Evolutionary conservation across 2,797 vertebrate species (phyloP).

Genomic region (Podarcis siculus): DNA sequence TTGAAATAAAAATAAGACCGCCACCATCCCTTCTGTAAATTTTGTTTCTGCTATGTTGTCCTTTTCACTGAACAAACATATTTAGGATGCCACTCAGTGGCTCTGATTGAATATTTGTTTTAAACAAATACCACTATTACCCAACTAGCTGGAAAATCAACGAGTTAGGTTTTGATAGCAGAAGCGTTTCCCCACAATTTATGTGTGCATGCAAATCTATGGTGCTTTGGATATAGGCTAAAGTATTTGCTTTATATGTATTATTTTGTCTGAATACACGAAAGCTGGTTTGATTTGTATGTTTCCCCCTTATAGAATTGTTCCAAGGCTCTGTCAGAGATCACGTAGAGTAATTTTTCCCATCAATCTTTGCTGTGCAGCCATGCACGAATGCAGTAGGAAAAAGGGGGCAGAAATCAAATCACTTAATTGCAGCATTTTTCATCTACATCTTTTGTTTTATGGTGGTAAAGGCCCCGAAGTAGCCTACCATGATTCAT

Average conservation of each 20-base stretch:
- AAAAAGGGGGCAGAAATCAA: constrained; percentile 96
- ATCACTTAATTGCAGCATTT: constrained; percentile 99
- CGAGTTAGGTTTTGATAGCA: constrained; percentile 81
- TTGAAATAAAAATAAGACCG: constrained; percentile 79
- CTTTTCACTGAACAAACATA: constrained; percentile 77
- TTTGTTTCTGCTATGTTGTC: constrained; percentile 77
- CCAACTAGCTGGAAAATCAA: constrained; percentile 85
- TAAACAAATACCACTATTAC: constrained; percentile 84
- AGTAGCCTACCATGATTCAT: constrained; percentile 99
- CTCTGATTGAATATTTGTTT: constrained; percentile 84
- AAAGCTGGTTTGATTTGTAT: constrained; percentile 87
- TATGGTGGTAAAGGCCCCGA: constrained; percentile 95
- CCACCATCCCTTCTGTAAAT: constrained; percentile 75
- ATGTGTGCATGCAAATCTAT: constrained; percentile 82
- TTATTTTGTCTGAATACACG: constrained; percentile 87
- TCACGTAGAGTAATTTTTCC: constrained; percentile 90
- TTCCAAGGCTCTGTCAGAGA: constrained; percentile 89
- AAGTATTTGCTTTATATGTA: constrained; percentile 86
- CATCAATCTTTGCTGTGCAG: constrained; percentile 89
- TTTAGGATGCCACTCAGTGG: constrained; percentile 78
- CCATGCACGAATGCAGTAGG: constrained; percentile 85
- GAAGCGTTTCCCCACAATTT: constrained; percentile 83
- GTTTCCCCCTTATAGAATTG: constrained; percentile 87
- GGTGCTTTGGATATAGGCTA: constrained; percentile 84
- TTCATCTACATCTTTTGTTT: constrained; percentile 99